phyloP scores from a whole-genome alignment of 1,140 invertebrate species.

The Choristoneura fumiferana region DNA sequence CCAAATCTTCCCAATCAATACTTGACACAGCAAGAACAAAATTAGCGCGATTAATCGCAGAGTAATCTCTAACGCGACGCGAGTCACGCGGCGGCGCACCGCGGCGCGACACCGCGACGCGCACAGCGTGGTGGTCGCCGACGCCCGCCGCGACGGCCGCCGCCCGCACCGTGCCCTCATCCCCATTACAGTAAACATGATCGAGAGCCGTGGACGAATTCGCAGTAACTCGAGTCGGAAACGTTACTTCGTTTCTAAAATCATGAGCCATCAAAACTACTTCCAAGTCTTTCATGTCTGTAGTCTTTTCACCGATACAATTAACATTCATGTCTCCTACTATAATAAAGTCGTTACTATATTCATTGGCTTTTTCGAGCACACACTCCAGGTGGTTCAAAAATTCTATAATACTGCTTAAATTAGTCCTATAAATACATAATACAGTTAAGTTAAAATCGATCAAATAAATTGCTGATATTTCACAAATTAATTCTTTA shows the following conservation, averaged over 20 bases:
- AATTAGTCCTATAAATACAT: neutral
- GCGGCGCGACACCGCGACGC: neutral
- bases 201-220: neutral
- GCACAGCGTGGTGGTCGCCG: slow-evolving; percentile 7
- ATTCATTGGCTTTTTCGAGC: neutral
- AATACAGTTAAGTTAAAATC: neutral
- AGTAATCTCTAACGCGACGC: neutral
- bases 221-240: slow-evolving; percentile 5
- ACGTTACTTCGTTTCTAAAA: neutral
- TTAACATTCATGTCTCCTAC: neutral
- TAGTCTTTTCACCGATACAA: neutral
- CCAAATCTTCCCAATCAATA: neutral
- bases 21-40: neutral
- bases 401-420: neutral
- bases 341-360: neutral
- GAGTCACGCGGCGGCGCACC: neutral
- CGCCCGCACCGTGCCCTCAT: neutral
- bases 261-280: neutral
- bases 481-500: slow-evolving; percentile 1
- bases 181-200: neutral
- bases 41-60: neutral
- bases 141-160: neutral
- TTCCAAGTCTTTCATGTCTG: neutral
- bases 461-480: neutral
- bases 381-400: neutral